phyloP scores from a whole-genome alignment of 2,113 vertebrate genomes.

The Charina bottae region DNA sequence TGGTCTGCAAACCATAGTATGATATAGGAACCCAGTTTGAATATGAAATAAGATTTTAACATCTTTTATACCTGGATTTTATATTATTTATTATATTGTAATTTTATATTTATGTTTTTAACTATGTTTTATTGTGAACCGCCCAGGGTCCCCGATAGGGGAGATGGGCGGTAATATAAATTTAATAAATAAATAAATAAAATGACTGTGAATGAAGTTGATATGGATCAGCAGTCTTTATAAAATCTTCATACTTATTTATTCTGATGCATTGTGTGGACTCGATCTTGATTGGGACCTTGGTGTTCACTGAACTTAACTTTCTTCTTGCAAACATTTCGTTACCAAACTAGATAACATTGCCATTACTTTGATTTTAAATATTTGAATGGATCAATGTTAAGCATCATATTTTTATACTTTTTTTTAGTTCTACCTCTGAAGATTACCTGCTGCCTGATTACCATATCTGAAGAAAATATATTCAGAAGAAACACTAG shows the following conservation, averaged over 20 bases:
- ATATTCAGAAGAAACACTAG: conserved; percentile 41
- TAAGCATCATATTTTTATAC: conserved; percentile 36
- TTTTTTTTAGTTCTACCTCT: neutral
- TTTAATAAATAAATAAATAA: no score
- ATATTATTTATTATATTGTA: no score
- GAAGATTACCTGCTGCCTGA: neutral
- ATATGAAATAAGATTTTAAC: neutral
- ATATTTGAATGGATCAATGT: conserved; percentile 36
- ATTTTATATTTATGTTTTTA: no score
- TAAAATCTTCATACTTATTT: neutral
- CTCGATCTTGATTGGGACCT: conserved; percentile 20
- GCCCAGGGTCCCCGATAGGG: no score
- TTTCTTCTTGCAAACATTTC: neutral
- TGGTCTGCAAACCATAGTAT: neutral
- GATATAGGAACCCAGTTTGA: neutral
- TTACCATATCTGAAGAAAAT: conserved; percentile 46
- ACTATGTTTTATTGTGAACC: no score
- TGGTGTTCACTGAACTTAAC: neutral
- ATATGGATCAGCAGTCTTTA: neutral
- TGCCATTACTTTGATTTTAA: conserved; percentile 3
- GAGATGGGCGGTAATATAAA: no score
- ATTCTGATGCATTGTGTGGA: conserved; percentile 24
- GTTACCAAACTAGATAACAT: neutral
- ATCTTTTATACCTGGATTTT: no score
- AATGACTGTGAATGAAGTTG: neutral